These are phyloP conservation scores for Bettongia penicillata DNA, from an alignment of 2,113 vertebrate species.

Conservation along the genomic window DNA sequence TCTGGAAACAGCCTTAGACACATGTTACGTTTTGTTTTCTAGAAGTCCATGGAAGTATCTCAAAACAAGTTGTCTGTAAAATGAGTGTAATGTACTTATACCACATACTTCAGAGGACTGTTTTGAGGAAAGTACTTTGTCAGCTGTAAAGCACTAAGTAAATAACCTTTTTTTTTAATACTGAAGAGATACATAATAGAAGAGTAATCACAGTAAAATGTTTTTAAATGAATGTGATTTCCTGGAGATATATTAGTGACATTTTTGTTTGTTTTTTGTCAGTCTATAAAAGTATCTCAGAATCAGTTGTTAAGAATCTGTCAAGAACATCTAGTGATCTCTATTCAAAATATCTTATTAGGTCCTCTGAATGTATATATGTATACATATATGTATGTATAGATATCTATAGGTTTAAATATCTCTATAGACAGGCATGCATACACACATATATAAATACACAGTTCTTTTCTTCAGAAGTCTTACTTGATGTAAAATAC, in stretches of 20 bases:
- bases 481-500: conserved; percentile 35
- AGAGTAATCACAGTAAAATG: not conserved
- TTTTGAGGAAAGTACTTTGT: too few relatives aligned
- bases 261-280: too few relatives aligned
- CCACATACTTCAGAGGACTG: too few relatives aligned
- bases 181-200: conserved; percentile 16
- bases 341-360: not conserved
- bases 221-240: not conserved
- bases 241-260: not conserved
- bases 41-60: too few relatives aligned
- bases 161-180: not conserved
- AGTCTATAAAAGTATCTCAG: too few relatives aligned
- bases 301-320: not conserved
- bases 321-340: conserved; percentile 28
- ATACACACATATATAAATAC: not conserved
- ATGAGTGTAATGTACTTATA: not conserved
- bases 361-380: not conserved
- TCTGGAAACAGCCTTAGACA: too few relatives aligned
- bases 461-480: conserved; percentile 16
- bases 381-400: too few relatives aligned
- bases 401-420: too few relatives aligned
- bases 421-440: not conserved
- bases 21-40: too few relatives aligned
- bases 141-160: too few relatives aligned
- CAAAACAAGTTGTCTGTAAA: too few relatives aligned